phyloP scores from a whole-genome alignment of 2,888 invertebrate species.

The Lacanobia oleracea region DNA sequence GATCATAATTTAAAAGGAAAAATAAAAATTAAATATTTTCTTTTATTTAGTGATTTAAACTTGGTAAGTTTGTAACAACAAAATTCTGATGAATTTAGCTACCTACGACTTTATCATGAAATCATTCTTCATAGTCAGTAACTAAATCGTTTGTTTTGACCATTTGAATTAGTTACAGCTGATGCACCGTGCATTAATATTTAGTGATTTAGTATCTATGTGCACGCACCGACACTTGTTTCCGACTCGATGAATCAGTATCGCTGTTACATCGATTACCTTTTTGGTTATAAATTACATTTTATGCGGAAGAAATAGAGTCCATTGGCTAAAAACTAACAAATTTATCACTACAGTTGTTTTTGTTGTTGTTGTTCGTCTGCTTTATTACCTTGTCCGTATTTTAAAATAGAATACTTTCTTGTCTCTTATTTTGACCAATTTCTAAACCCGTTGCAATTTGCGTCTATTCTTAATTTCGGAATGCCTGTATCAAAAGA shows the following conservation, averaged over 20 bases:
- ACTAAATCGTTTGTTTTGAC: constrained; percentile 26
- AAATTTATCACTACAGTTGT: neutral
- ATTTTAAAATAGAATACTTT: neutral
- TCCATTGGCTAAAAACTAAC: neutral
- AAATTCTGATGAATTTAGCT: neutral
- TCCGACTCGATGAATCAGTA: constrained; percentile 42
- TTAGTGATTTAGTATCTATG: constrained; percentile 29
- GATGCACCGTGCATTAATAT: constrained; percentile 7
- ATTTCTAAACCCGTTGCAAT: constrained; percentile 5
- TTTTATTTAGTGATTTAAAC: neutral
- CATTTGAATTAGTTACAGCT: constrained; percentile 10
- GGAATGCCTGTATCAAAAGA: constrained; percentile 9
- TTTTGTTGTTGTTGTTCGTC: neutral
- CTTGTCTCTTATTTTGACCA: too few relatives aligned
- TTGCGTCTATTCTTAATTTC: neutral
- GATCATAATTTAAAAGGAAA: too few relatives aligned
- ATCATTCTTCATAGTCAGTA: neutral
- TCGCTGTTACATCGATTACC: constrained; percentile 25
- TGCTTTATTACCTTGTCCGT: neutral
- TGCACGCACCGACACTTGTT: constrained; percentile 42
- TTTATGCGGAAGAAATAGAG: constrained; percentile 23
- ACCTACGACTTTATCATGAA: neutral
- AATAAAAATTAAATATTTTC: neutral
- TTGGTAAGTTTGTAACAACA: neutral
- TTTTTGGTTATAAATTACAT: constrained; percentile 19